Conservation (phyloP, 2,113 vertebrate species). For the Gobio gobio region DNA sequence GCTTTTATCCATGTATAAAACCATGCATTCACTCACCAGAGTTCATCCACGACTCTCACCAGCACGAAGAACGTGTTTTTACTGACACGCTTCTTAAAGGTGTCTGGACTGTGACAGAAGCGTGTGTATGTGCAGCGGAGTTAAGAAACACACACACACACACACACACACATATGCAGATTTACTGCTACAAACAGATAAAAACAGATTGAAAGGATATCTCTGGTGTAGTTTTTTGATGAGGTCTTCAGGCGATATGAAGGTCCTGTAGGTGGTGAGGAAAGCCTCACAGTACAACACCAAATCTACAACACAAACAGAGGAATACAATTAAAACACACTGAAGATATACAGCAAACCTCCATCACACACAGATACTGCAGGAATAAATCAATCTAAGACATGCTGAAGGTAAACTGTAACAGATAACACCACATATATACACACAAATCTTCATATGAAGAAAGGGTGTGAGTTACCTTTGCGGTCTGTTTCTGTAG, state of each 20-base stretch:
- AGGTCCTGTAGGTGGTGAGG: slow-evolving; percentile 96
- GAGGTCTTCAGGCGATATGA: slow-evolving; percentile 95
- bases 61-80: slow-evolving; percentile 99
- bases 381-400: not conserved
- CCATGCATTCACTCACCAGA: slow-evolving; percentile 84
- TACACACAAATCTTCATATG: not conserved
- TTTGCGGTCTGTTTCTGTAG: slow-evolving; percentile 97
- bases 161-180: not conserved
- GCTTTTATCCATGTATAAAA: not conserved
- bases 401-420: not conserved
- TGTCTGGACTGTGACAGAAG: slow-evolving; percentile 95
- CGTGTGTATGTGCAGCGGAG: slow-evolving; percentile 86
- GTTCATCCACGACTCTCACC: slow-evolving; percentile 95
- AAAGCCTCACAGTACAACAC: slow-evolving; percentile 99
- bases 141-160: slow-evolving; percentile 77
- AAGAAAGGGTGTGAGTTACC: slow-evolving; percentile 72
- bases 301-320: slow-evolving; percentile 78
- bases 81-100: slow-evolving; percentile 96
- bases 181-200: not conserved
- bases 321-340: not conserved
- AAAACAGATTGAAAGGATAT: slow-evolving; percentile 84
- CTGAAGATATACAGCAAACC: not conserved
- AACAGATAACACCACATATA: not conserved
- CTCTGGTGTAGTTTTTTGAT: slow-evolving; percentile 98
- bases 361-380: slow-evolving; percentile 20